Percentiles rank a stretch among this genome's conserved stretches.
Evolutionary conservation across 2,113 vertebrate genomes (phyloP).

Genomic region (Phainopepla nitens): DNA sequence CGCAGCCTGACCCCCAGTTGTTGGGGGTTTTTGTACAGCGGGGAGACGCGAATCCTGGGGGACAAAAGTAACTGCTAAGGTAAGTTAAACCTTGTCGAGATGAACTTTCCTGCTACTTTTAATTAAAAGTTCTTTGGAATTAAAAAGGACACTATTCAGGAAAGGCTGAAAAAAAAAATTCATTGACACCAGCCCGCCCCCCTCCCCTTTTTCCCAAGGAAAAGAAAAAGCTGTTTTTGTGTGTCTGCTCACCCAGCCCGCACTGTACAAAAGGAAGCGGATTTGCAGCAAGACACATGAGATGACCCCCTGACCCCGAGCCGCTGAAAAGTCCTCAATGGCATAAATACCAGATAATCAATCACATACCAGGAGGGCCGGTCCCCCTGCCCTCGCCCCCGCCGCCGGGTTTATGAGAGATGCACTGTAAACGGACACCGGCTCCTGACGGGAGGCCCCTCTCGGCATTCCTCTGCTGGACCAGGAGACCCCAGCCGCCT

Average conservation of each 20-base stretch:
- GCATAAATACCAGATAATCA: slow-evolving; percentile 95
- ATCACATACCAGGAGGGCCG: slow-evolving; percentile 89
- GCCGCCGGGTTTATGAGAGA: slow-evolving; percentile 78
- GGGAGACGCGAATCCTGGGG: slow-evolving; percentile 43
- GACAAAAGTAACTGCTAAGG: slow-evolving; percentile 78
- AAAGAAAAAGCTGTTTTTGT: slow-evolving; percentile 85
- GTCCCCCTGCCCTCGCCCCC: slow-evolving; percentile 78
- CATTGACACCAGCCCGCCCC: slow-evolving; percentile 79
- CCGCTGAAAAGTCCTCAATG: slow-evolving; percentile 90
- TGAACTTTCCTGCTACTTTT: slow-evolving; percentile 81
- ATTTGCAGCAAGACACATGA: slow-evolving; percentile 89
- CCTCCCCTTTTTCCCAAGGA: slow-evolving; percentile 90
- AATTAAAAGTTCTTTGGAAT: slow-evolving; percentile 84
- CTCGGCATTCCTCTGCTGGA: slow-evolving; percentile 78
- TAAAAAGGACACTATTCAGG: slow-evolving; percentile 84
- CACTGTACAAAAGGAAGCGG: slow-evolving; percentile 99
- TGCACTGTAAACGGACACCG: slow-evolving; percentile 92
- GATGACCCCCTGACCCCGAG: slow-evolving; percentile 90
- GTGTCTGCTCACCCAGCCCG: slow-evolving; percentile 78
- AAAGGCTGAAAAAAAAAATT: slow-evolving; percentile 77
- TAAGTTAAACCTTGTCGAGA: slow-evolving; percentile 81
- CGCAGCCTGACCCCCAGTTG: not conserved
- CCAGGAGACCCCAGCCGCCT: slow-evolving; percentile 54
- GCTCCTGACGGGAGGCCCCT: slow-evolving; percentile 71
- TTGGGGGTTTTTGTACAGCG: not conserved